Evolutionary conservation across 2,888 invertebrate genomes (phyloP).

Genomic region (Encarsia formosa): DNA sequence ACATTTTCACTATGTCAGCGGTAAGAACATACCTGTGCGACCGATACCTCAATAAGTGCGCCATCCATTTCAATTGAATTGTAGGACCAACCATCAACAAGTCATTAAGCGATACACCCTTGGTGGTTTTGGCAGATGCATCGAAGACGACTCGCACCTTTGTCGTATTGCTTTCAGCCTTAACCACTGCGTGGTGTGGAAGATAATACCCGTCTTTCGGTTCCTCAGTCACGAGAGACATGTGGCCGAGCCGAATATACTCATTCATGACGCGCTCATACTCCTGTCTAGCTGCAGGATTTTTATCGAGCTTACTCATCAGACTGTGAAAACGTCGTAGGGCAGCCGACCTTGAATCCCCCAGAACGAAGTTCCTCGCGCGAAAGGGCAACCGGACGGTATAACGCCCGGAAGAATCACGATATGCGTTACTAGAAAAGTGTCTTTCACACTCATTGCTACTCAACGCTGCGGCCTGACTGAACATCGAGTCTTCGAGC

Average conservation of each 20-base stretch:
- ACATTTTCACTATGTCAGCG: constrained; percentile 37
- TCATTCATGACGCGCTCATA: constrained; percentile 9
- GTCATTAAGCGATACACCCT: neutral
- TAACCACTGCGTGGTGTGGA: constrained; percentile 4
- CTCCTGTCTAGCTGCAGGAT: neutral
- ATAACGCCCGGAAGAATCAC: neutral
- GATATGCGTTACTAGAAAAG: constrained; percentile 2
- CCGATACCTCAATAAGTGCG: constrained; percentile 26
- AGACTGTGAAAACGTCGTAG: neutral
- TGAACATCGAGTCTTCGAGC: constrained; percentile 4
- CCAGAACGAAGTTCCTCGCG: neutral
- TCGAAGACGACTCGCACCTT: constrained; percentile 8
- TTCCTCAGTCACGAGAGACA: constrained; percentile 3
- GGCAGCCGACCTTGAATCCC: neutral
- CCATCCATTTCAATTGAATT: constrained; percentile 18
- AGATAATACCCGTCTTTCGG: neutral
- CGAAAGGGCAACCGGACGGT: neutral
- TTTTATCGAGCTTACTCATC: neutral
- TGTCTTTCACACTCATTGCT: constrained; percentile 6
- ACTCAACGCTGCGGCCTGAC: neutral
- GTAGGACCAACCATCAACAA: neutral
- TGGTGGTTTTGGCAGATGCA: neutral
- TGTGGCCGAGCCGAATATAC: constrained; percentile 8
- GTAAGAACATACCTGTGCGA: constrained; percentile 25
- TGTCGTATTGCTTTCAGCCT: neutral